A percentile compares a stretch with the other conserved stretches of the same genome.
phyloP scores from a whole-genome alignment of 2,113 vertebrate genomes.

The Mus pahari region DNA sequence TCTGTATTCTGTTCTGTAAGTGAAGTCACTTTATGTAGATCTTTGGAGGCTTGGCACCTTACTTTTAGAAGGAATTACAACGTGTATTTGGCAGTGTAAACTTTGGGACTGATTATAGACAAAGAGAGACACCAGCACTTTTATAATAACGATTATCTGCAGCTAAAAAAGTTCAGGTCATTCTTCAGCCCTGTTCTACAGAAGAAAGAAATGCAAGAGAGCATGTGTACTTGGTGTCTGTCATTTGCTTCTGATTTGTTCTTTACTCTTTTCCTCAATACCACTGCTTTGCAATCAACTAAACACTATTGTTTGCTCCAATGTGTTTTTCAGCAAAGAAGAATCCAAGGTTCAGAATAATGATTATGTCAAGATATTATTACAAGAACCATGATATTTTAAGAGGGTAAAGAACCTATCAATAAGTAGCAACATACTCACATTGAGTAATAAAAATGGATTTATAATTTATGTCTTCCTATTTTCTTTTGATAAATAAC shows the following conservation, averaged over 20 bases:
- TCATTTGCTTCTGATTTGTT: not conserved
- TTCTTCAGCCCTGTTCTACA: not conserved
- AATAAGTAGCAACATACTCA: not conserved
- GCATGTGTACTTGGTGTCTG: not conserved
- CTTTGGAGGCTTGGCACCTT: not conserved
- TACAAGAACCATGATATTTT: not conserved
- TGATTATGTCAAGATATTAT: not conserved
- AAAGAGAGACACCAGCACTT: not conserved
- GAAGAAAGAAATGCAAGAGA: not conserved
- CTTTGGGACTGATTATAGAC: no score
- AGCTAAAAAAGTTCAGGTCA: not conserved
- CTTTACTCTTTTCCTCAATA: not conserved
- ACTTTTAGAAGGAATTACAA: not conserved
- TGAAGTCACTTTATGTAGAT: not conserved
- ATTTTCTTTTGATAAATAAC: constrained; percentile 20
- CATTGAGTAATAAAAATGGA: not conserved
- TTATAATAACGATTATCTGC: not conserved
- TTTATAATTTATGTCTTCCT: constrained; percentile 36
- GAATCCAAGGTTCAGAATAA: not conserved
- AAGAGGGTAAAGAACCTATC: not conserved
- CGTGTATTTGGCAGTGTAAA: not conserved
- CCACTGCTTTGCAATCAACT: not conserved
- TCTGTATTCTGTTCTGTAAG: no score
- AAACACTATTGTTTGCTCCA: not conserved
- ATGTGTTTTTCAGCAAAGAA: not conserved